A percentile compares a stretch with the other conserved stretches of the same genome.
Evolutionary conservation across 2,113 vertebrate genomes (phyloP).

Genomic region (Holacanthus passer): DNA sequence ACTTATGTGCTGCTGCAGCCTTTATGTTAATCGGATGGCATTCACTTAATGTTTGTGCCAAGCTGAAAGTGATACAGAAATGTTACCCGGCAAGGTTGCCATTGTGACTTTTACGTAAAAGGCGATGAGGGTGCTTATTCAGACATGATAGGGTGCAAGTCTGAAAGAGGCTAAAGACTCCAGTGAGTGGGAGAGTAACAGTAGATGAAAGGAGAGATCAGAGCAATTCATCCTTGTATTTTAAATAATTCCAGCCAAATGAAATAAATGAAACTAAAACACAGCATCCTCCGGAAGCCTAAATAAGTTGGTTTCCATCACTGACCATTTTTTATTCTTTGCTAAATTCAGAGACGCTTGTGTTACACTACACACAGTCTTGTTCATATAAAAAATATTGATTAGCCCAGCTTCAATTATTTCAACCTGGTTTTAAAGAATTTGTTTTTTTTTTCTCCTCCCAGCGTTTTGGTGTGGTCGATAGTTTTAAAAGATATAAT

Average conservation of each 20-base stretch:
- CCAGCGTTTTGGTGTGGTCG: background rate
- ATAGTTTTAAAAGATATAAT: too few species aligned
- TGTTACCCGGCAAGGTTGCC: background rate
- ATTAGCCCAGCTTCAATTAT: background rate
- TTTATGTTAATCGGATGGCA: background rate
- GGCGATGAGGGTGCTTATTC: too few species aligned
- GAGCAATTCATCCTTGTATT: background rate
- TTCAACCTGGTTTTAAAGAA: background rate
- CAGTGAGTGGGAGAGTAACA: background rate
- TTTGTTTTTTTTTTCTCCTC: background rate
- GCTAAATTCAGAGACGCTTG: too few species aligned
- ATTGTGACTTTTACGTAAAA: background rate
- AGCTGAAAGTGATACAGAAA: background rate
- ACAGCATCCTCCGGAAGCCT: background rate
- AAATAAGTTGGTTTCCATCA: too few species aligned
- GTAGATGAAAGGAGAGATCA: background rate
- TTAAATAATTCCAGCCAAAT: background rate
- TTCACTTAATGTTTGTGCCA: too few species aligned
- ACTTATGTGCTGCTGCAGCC: background rate
- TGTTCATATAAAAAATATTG: background rate
- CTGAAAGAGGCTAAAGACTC: background rate
- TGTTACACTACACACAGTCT: too few species aligned
- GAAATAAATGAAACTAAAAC: background rate
- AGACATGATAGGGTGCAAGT: too few species aligned
- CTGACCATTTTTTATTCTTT: too few species aligned